Percentiles rank a stretch among this genome's conserved stretches.
phyloP scores from a whole-genome alignment of 2,113 vertebrate species.

The Nansenia antarctica region DNA sequence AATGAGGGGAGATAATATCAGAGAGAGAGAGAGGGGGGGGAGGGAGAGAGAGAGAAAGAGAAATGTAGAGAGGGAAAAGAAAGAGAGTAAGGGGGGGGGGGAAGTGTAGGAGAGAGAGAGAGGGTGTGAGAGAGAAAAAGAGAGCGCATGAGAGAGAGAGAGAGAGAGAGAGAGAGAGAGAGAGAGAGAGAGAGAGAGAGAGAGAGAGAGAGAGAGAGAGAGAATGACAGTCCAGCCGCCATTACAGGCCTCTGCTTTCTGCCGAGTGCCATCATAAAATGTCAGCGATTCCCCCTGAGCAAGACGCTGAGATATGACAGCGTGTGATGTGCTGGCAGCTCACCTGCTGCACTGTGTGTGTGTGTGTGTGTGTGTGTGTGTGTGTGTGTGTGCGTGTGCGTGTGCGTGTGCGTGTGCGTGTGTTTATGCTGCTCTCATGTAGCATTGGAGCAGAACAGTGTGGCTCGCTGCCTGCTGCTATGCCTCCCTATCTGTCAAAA shows the following conservation, averaged over 20 bases:
- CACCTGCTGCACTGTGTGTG: conserved; percentile 74
- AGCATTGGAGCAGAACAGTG: conserved; percentile 75
- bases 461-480: conserved; percentile 72
- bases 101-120: conserved; percentile 49
- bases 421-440: conserved; percentile 56
- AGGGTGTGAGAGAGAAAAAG: conserved; percentile 74
- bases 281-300: conserved; percentile 81
- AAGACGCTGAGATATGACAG: conserved; percentile 80
- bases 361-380: conserved; percentile 24
- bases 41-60: conserved; percentile 38
- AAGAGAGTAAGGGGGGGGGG: no score
- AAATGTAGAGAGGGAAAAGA: conserved; percentile 55
- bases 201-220: conserved; percentile 45
- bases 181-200: conserved; percentile 62
- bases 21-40: conserved; percentile 48
- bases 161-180: conserved; percentile 62
- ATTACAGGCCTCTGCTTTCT: conserved; percentile 78
- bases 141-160: conserved; percentile 43
- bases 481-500: conserved; percentile 71
- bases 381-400: conserved; percentile 35
- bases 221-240: conserved; percentile 78
- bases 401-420: neutral
- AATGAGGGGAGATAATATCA: conserved; percentile 72
- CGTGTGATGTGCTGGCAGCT: conserved; percentile 77
- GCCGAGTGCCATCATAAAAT: conserved; percentile 81